Evolutionary conservation across 2,888 invertebrate species (phyloP).

Genomic region (Andrena marginata): DNA sequence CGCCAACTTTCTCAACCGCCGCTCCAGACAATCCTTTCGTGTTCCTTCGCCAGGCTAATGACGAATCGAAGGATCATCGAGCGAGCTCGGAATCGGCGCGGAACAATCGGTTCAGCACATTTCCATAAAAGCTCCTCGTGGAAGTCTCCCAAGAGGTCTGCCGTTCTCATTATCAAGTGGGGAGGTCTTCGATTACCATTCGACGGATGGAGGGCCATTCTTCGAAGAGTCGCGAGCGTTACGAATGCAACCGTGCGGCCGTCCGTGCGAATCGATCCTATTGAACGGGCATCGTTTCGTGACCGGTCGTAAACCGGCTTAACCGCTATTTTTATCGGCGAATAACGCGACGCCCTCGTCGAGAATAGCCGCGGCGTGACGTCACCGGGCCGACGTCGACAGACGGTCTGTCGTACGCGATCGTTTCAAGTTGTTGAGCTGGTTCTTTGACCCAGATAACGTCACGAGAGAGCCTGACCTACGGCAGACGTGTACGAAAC

Average conservation of each 20-base stretch:
- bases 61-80: conserved; percentile 16
- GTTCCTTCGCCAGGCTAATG: conserved; percentile 10
- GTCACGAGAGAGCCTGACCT: conserved; percentile 59
- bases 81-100: background rate
- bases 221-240: background rate
- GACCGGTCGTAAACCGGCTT: conserved; percentile 63
- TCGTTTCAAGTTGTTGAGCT: conserved; percentile 76
- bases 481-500: conserved; percentile 32
- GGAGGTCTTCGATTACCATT: conserved; percentile 18
- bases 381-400: conserved; percentile 73
- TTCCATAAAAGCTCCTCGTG: conserved; percentile 37
- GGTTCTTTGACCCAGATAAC: conserved; percentile 79
- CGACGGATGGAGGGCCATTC: background rate
- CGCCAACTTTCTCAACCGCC: background rate
- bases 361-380: conserved; percentile 78
- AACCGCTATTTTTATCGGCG: conserved; percentile 74
- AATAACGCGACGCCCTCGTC: conserved; percentile 75
- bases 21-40: background rate
- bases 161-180: conserved; percentile 31
- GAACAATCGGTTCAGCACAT: conserved; percentile 30
- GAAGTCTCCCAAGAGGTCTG: background rate
- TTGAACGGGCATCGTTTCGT: conserved; percentile 36
- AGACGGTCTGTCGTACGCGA: conserved; percentile 74
- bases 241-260: conserved; percentile 22
- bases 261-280: conserved; percentile 36